These are phyloP conservation scores for Paracanthobrama guichenoti DNA, from an alignment of 2,113 vertebrate species.

Conservation along the genomic window DNA sequence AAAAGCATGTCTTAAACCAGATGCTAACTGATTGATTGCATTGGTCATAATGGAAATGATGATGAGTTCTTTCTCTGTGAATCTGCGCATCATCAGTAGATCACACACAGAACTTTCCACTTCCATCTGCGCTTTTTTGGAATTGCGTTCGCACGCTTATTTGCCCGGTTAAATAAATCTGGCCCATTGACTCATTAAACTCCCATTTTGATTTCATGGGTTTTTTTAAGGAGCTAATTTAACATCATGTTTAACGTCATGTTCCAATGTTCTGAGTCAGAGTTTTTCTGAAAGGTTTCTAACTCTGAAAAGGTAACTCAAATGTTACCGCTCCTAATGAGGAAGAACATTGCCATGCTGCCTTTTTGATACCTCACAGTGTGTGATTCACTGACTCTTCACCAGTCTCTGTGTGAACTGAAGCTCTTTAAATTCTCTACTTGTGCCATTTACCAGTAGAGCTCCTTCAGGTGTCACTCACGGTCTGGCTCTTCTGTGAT, in stretches of 20 bases:
- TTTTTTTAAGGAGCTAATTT: neutral
- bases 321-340: slow-evolving; percentile 1
- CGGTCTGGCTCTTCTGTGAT: neutral
- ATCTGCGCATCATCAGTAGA: too few relatives aligned
- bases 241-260: neutral
- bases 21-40: too few relatives aligned
- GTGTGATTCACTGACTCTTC: neutral
- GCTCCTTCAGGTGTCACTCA: neutral
- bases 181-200: neutral
- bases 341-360: slow-evolving; percentile 13
- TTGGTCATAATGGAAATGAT: too few relatives aligned
- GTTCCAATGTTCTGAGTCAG: neutral
- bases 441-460: neutral
- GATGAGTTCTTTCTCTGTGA: too few relatives aligned
- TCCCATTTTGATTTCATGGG: neutral
- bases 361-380: neutral
- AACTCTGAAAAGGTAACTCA: neutral
- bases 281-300: slow-evolving; percentile 5
- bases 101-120: too few relatives aligned
- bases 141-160: too few relatives aligned
- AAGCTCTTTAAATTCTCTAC: neutral
- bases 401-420: neutral
- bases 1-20: too few relatives aligned
- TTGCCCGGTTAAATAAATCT: too few relatives aligned
- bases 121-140: too few relatives aligned